Evolutionary conservation across 2,888 invertebrate genomes (phyloP), one percentile per base, ranked within the genome.

Genomic region (Octodonta nipae): DNA sequence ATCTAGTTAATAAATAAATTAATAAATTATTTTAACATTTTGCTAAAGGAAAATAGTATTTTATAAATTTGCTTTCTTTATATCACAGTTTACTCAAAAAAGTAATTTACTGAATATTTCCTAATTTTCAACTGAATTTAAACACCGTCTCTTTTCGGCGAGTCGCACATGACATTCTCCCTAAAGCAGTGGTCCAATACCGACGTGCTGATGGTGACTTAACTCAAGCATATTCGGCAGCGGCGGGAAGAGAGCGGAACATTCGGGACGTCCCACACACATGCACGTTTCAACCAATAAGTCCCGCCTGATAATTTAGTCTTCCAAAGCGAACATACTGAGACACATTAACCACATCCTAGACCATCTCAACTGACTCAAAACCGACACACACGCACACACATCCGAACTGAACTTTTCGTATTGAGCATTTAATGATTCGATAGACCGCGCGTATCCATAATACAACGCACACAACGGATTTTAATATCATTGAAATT

Each of bases 341-440:
- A n/a, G 22, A 11, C 22, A 22, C 22, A 22, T n/a, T n/a, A n/a
- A n/a, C n/a, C n/a, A n/a, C n/a, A n/a, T 11, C 24, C 10, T 24
- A 24, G 24, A 12, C 24, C 3, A 12, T 24, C 11, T 3, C 24
- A 6, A 24, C 11, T 3, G 10, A 24, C 20, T 8, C 27, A 27
- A 11, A 27, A 12, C 27, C 27, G 12, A 30, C 17, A 13, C 29
- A 8, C 14, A 28, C 28, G 28, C 28, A 22, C 20, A 25, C 27
- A 28, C 16, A n/a, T 10, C 22, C 22, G 22, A 22, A 33, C 33
- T 28, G 29, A 22, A 26, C 32, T 17, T 32, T 13, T 26, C 27
- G 26, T 25, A 25, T 26, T 33, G 16, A 26, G 28, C 43, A 46
- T 49, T 46, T 47, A 46, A 54, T 55, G 55, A 54, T 50, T 51